Evolutionary conservation across 2,113 vertebrate species (phyloP).

Genomic region (Colossoma macropomum): DNA sequence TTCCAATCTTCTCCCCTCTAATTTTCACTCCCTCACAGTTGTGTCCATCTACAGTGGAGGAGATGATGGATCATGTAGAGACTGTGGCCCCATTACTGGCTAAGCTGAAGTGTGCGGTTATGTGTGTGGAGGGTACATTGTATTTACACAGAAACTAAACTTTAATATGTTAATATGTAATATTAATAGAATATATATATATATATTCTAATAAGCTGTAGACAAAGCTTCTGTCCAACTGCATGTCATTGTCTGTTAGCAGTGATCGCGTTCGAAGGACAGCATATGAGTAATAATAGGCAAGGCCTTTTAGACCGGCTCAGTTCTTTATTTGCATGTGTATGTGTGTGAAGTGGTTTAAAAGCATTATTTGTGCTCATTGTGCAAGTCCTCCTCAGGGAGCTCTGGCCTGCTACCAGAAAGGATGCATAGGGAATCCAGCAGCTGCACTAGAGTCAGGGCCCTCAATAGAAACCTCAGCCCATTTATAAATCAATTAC

Average conservation of each 20-base stretch:
- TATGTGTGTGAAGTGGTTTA: constrained; percentile 46
- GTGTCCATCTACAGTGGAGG: neutral
- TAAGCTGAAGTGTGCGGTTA: neutral
- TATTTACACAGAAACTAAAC: constrained; percentile 4
- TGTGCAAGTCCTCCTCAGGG: constrained; percentile 59
- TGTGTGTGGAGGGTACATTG: neutral
- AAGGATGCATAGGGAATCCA: constrained; percentile 54
- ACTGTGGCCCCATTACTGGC: neutral
- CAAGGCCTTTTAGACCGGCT: neutral
- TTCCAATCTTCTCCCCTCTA: neutral
- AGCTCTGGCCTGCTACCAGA: constrained; percentile 63
- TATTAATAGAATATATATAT: too few species aligned
- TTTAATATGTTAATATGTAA: too few species aligned
- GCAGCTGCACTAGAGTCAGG: constrained; percentile 53
- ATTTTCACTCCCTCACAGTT: neutral
- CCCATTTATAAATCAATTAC: constrained; percentile 70
- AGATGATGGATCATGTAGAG: neutral
- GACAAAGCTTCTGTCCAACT: neutral
- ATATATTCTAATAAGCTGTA: too few species aligned
- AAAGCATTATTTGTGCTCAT: constrained; percentile 53
- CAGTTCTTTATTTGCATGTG: constrained; percentile 11
- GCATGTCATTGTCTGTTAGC: neutral
- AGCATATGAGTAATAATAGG: constrained; percentile 1
- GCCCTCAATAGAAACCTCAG: constrained; percentile 60
- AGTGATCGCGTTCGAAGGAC: neutral